Base-by-base conservation (phyloP, 2,113 vertebrate genomes). In the Chlorocebus sabaeus region DNA sequence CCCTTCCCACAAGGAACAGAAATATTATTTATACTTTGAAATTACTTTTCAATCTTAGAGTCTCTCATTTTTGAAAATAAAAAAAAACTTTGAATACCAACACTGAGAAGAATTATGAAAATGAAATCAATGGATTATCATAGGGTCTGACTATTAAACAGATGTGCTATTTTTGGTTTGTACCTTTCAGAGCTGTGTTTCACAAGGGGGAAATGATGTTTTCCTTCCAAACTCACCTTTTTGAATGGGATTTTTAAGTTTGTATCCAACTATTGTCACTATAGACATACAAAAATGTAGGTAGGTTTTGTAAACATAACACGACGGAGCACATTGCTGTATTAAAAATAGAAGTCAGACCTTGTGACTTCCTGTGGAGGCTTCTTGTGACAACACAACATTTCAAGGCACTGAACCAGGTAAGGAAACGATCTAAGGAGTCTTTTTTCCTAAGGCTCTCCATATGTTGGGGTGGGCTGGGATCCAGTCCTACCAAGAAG, bases 381-480 rank as follows among this genome's bases (percentile, higher is more conserved):
- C 27, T 89, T 68, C 59, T 95, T 95, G 89, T 86, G n/a, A 96
- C 72, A 64, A 59, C 32, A 59, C 40, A 68, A 52, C 89, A 96
- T 97, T 97, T 92, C 55, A 89, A 90, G 76, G 48, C 84, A 81
- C 57, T 78, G 59, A 67, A 48, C 55, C 67, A 94, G 68, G 25
- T 88, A 90, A 45, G 72, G 52, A 86, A 87, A 92, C 75, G 32
- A 89, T 80, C 55, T 67, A 79, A 92, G 90, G 81, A 92, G 76
- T 59, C 64, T 96, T 89, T 30, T 95, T 81, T 90, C 97, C 94
- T 96, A 82, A 96, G 96, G 97, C 94, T 95, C 13, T 72, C 97
- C 97, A 95, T 98, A 98, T 98, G 97, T 78, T 96, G 92, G 84
- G n/a, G 72, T 96, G 92, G 96, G 96, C 97, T 96, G 96, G 90